Base-by-base conservation (phyloP, 2,113 vertebrate genomes). In the Lota lota region DNA sequence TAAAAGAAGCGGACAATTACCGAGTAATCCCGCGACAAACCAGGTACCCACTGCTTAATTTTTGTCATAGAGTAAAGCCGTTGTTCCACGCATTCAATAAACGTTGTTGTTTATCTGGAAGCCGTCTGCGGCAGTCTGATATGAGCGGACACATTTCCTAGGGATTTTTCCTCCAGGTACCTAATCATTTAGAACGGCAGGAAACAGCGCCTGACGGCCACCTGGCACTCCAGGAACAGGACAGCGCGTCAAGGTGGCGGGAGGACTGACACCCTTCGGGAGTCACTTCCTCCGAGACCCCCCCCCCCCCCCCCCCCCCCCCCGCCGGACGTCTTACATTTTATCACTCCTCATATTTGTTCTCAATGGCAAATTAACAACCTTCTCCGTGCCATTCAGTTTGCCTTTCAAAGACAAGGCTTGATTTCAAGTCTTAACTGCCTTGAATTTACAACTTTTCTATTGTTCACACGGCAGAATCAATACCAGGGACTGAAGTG, bases 311-410 rank as follows among this genome's bases (percentile, higher is more conserved):
- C 94, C 95, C 89, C 91, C 94, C 94, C 94, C 92, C 95, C 95
- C 94, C 95, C 89, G 91, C 94, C 94, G 94, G 94, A 94, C 93
- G 93, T 94, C 98, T 90, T 94, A 91, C 94, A 94, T 97, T 85
- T 98, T 95, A 98, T 97, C 93, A 93, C 95, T 94, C 93, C 93
- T 93, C 95, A 95, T 97, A 98, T 99, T 99, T 98, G 96, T 96
- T 95, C 96, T 95, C 95, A 90, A 92, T 94, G 93, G 94, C 93
- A 95, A 97, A 98, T 99, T 97, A 98, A 98, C 95, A 95, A 93
- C 95, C 93, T 92, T 93, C 91, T 92, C 86, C 81, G 89, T 93
- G 94, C 95, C 87, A 92, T 95, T 96, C 92, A 91, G 93, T 96
- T 97, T 95, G 95, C 40, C 93, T 95, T 96, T 93, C 82, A 90